Base-by-base conservation (phyloP, 2,888 invertebrate genomes). In the Idaea aversata region DNA sequence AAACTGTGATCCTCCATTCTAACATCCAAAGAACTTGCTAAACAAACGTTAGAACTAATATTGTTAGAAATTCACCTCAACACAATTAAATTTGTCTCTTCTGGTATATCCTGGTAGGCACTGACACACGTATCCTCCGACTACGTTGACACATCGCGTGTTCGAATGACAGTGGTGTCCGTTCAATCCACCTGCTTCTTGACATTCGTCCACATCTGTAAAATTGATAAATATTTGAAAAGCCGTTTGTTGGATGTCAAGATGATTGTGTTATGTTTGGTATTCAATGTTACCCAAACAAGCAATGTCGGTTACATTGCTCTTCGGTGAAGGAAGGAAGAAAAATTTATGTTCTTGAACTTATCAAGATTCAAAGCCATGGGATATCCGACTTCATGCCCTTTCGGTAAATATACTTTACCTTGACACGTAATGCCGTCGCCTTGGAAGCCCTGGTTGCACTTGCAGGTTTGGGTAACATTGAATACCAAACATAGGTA, bases 381-480 rank as follows among this genome's bases (percentile, higher is more conserved):
- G 13, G 25, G 47, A 25, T 5, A 47, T 13, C 0, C 10, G 10
- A 1, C 47, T 47, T 47, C 10, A 47, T 47, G 47, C 47, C 47
- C 13, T 7, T 47, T 47, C 13, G 3, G 10, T 47, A 47, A 10
- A 47, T 4, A 36, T 5, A 10, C 13, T 13, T 47, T 79, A 96
- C 96, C 96, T 93, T 95, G 94, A 90, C 96, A 96, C 75, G 94
- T 94, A 81, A 95, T 93, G 80, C 98, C 98, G 88, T 98, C 96
- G 76, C 98, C 98, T 81, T 96, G 95, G 94, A 97, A 98, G 88
- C 98, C 98, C 87, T 95, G 94, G 91, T 97, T 96, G 92, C 98
- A n/a, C n/a, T n/a, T n/a, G n/a, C n/a, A n/a, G n/a, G n/a, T n/a
- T n/a, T n/a, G n/a, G n/a, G n/a, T n/a, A n/a, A n/a, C n/a, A n/a